Conservation (phyloP, 2,888 invertebrate species). For the Drosophila birchii region DNA sequence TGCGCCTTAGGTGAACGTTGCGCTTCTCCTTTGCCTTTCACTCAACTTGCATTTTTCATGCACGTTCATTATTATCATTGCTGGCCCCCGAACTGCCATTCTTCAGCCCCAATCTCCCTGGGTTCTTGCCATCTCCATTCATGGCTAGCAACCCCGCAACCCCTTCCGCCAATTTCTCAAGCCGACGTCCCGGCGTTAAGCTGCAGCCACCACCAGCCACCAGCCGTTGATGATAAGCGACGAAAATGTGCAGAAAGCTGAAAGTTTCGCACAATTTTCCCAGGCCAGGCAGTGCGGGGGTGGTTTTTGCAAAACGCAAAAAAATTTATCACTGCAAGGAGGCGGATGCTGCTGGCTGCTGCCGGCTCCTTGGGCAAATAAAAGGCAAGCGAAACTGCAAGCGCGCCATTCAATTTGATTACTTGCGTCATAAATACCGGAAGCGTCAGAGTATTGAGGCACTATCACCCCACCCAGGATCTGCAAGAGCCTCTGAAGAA, state of each 20-base stretch:
- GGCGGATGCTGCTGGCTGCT: slow-evolving; percentile 37
- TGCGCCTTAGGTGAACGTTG: slow-evolving; percentile 77
- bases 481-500: background rate
- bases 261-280: slow-evolving; percentile 79
- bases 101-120: slow-evolving; percentile 1
- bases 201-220: slow-evolving; percentile 45
- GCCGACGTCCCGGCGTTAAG: slow-evolving; percentile 53
- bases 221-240: slow-evolving; percentile 76
- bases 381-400: slow-evolving; percentile 71
- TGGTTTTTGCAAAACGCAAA: slow-evolving; percentile 38
- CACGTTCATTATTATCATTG: slow-evolving; percentile 79
- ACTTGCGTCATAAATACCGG: slow-evolving; percentile 81
- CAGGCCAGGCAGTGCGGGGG: slow-evolving; percentile 53
- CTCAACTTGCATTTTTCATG: slow-evolving; percentile 79
- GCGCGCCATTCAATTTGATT: slow-evolving; percentile 80
- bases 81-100: slow-evolving; percentile 29
- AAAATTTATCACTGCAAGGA: slow-evolving; percentile 72
- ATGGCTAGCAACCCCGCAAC: slow-evolving; percentile 1
- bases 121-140: slow-evolving; percentile 21
- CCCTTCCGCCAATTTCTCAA: slow-evolving; percentile 12
- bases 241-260: slow-evolving; percentile 80
- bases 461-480: slow-evolving; percentile 46
- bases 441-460: slow-evolving; percentile 79
- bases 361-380: slow-evolving; percentile 64
- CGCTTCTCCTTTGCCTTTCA: slow-evolving; percentile 57